Percentiles rank a stretch among this genome's conserved stretches.
phyloP scores from a whole-genome alignment of 2,797 vertebrate species.

The Gymnodraco acuticeps region DNA sequence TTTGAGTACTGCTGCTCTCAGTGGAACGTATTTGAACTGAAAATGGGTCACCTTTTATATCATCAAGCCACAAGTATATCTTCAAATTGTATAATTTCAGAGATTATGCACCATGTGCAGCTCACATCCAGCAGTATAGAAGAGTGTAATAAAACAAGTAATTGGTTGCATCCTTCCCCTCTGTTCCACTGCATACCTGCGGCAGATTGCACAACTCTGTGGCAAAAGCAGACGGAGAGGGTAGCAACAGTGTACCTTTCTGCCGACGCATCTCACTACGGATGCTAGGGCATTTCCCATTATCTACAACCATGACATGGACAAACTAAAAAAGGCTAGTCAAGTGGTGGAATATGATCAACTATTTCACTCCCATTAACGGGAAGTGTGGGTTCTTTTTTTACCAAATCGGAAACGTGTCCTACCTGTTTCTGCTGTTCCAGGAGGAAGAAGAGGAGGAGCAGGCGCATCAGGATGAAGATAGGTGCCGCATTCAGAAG shows the following conservation, averaged over 20 bases:
- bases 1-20: not conserved
- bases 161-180: constrained; percentile 21
- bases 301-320: constrained; percentile 19
- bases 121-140: not conserved
- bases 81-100: not conserved
- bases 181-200: constrained; percentile 60
- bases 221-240: constrained; percentile 44
- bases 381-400: constrained; percentile 17
- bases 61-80: not conserved
- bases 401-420: constrained; percentile 32
- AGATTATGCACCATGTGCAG: not conserved
- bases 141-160: not conserved
- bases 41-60: constrained; percentile 28
- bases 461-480: constrained; percentile 59
- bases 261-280: constrained; percentile 49
- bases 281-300: constrained; percentile 59
- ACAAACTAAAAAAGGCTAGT: constrained; percentile 1
- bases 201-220: constrained; percentile 53
- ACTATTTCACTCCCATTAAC: not conserved
- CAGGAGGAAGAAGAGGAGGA: constrained; percentile 41
- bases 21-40: constrained; percentile 2
- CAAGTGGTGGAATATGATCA: not conserved
- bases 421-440: constrained; percentile 70
- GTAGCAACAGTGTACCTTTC: constrained; percentile 67
- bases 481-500: constrained; percentile 48